Evolutionary conservation across 2,113 vertebrate genomes (phyloP).

Genomic region (Ploceus nigricollis): DNA sequence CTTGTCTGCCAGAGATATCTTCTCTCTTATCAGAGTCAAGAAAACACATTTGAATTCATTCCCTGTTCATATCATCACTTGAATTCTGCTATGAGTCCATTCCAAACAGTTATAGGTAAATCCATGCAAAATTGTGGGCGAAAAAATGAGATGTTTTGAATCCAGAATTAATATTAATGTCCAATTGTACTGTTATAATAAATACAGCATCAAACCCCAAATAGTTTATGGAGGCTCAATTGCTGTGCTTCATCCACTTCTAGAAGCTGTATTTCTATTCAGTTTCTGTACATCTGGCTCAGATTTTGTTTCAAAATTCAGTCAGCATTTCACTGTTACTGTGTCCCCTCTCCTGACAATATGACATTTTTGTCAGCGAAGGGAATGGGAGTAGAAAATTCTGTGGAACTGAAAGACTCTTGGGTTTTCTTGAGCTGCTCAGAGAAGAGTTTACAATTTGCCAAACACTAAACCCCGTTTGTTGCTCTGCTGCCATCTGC

Average conservation of each 20-base stretch:
- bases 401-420: neutral
- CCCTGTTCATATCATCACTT: neutral
- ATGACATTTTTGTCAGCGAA: neutral
- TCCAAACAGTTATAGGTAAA: neutral
- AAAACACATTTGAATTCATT: neutral
- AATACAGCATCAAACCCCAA: neutral
- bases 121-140: neutral
- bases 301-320: neutral
- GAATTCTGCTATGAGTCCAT: neutral
- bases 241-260: neutral
- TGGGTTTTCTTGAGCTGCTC: neutral
- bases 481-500: constrained; percentile 10
- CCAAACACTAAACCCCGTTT: neutral
- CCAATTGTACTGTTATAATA: neutral
- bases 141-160: neutral
- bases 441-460: neutral
- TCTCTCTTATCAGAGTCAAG: neutral
- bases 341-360: neutral
- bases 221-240: neutral
- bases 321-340: accelerated
- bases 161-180: neutral
- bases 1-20: neutral
- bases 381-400: neutral
- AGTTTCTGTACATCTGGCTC: neutral
- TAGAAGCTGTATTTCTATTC: neutral